These are phyloP conservation scores for Euphydryas editha DNA, from an alignment of 2,888 invertebrate genomes.

Conservation along the genomic window DNA sequence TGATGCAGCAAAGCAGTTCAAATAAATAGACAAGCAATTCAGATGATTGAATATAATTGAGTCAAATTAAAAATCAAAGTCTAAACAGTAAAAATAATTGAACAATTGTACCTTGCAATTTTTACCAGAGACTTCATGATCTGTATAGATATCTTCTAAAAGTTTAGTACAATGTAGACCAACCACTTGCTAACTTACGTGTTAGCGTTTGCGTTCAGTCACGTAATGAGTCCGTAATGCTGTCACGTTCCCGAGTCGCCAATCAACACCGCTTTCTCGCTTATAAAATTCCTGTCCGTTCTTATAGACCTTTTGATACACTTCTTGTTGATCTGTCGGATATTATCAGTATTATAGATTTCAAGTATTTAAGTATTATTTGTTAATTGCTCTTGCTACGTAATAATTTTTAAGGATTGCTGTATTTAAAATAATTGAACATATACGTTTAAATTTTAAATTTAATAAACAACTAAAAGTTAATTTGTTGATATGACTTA, in stretches of 20 bases:
- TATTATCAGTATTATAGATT: neutral
- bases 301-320: slow-evolving; percentile 14
- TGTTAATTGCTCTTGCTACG: neutral
- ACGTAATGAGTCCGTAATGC: slow-evolving; percentile 50
- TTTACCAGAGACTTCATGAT: no score
- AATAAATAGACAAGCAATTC: no score
- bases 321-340: slow-evolving; percentile 1
- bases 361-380: neutral
- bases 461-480: neutral
- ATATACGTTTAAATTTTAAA: neutral
- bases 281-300: slow-evolving; percentile 42
- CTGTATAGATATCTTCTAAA: no score
- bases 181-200: neutral
- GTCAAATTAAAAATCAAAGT: no score
- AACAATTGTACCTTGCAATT: no score
- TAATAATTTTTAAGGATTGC: neutral
- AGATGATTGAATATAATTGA: no score
- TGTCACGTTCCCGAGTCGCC: slow-evolving; percentile 56
- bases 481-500: neutral
- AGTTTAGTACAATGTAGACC: no score
- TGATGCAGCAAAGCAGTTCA: no score
- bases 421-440: neutral
- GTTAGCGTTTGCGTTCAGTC: slow-evolving; percentile 27
- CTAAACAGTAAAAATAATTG: no score
- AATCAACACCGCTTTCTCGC: slow-evolving; percentile 60